Evolutionary conservation across 2,797 vertebrate species (phyloP).

Genomic region (Onychomys arenicola): DNA sequence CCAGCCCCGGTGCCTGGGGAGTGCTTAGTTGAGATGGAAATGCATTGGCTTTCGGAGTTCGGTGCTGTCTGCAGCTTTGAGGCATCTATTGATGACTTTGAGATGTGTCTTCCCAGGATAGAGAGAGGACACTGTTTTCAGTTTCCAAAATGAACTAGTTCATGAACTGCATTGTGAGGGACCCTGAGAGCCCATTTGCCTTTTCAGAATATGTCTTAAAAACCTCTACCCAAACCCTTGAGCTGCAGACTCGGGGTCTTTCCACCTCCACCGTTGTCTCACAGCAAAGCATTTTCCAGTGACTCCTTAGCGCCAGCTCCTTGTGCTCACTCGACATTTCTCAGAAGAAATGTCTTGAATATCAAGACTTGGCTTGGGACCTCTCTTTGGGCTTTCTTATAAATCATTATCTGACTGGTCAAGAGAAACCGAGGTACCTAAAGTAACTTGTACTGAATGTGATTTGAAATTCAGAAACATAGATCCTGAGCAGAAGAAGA

Average conservation of each 20-base stretch:
- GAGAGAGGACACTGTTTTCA: not conserved
- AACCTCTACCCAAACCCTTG: not conserved
- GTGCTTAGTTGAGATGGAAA: not conserved
- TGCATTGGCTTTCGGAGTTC: not conserved
- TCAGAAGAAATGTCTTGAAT: not conserved
- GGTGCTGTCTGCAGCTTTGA: not conserved
- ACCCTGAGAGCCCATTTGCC: not conserved
- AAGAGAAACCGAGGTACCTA: slow-evolving; percentile 1
- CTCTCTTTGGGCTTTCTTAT: not conserved
- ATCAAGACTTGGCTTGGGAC: not conserved
- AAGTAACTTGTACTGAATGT: not conserved
- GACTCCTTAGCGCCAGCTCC: not conserved
- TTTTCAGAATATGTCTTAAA: not conserved
- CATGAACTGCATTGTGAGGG: not conserved
- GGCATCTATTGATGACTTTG: not conserved
- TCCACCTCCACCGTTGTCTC: not conserved
- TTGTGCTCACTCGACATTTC: not conserved
- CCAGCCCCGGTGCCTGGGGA: not conserved
- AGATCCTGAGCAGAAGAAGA: not conserved
- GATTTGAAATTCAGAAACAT: slow-evolving; percentile 26
- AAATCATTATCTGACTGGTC: not conserved
- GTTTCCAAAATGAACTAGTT: not conserved
- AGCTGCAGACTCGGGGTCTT: not conserved
- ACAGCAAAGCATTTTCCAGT: not conserved
- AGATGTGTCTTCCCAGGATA: not conserved